phyloP scores from a whole-genome alignment of 2,113 vertebrate species.

The Balaenoptera acutorostrata region DNA sequence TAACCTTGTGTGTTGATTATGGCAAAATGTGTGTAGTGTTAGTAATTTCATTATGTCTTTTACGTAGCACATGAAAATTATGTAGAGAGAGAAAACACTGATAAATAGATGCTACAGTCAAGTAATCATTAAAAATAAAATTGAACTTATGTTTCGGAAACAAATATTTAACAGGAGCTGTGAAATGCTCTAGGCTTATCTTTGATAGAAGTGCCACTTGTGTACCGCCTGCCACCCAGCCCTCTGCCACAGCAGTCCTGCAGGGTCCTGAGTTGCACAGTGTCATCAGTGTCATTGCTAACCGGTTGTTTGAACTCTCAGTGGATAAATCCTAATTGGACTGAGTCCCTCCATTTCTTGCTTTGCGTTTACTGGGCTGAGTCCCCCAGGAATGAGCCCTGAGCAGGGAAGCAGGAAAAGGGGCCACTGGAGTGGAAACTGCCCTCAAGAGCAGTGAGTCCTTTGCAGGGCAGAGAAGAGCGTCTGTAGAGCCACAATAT shows the following conservation, averaged over 20 bases:
- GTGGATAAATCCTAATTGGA: neutral
- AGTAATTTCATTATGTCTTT: neutral
- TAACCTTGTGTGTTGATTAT: neutral
- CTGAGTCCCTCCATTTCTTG: neutral
- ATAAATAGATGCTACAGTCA: neutral
- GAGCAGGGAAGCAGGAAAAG: neutral
- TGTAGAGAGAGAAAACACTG: neutral
- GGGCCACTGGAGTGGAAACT: neutral
- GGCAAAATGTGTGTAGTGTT: neutral
- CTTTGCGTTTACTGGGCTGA: neutral
- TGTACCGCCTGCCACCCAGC: neutral
- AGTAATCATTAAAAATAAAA: neutral
- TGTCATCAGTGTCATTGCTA: neutral
- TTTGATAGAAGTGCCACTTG: neutral
- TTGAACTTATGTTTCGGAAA: neutral
- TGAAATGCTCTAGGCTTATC: neutral
- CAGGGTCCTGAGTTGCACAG: no score
- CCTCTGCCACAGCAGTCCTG: neutral
- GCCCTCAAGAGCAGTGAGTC: neutral
- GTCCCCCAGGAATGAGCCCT: neutral
- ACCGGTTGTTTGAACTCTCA: neutral
- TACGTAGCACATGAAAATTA: neutral
- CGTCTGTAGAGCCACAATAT: neutral
- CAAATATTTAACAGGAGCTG: neutral
- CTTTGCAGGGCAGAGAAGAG: neutral